Evolutionary conservation across 2,113 vertebrate species (phyloP).

Genomic region (Pituophis catenifer): DNA sequence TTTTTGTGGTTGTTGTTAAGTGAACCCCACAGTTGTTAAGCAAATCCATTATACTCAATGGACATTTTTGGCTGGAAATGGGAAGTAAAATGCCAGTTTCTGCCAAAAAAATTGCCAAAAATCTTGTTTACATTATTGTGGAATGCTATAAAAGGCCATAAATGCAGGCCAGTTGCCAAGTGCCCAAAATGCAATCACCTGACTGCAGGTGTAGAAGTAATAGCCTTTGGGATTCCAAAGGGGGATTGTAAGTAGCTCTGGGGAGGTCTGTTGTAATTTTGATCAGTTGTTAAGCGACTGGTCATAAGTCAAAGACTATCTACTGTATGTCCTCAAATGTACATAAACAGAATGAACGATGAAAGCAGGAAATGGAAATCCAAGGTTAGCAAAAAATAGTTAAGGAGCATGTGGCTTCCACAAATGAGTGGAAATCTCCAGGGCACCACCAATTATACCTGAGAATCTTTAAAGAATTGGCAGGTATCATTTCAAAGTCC

Average conservation of each 20-base stretch:
- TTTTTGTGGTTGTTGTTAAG: neutral
- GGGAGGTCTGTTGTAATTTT: neutral
- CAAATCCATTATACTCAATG: neutral
- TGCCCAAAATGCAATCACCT: neutral
- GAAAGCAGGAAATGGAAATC: neutral
- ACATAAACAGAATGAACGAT: neutral
- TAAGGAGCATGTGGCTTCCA: neutral
- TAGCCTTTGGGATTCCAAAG: neutral
- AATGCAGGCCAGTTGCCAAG: neutral
- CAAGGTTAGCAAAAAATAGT: neutral
- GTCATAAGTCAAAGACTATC: too few species aligned
- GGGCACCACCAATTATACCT: neutral
- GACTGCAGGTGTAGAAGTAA: neutral
- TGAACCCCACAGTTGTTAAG: neutral
- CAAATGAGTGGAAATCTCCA: neutral
- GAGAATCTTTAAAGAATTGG: neutral
- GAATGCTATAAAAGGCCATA: neutral
- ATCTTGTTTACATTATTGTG: too few species aligned
- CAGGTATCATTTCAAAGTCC: neutral
- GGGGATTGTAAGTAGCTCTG: neutral
- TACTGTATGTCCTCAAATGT: neutral
- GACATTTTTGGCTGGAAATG: neutral
- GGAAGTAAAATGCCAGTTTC: neutral
- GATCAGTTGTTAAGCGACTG: neutral
- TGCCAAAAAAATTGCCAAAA: neutral